These are phyloP conservation scores for Austrolebias charrua DNA, from an alignment of 2,797 vertebrate genomes.

Conservation along the genomic window DNA sequence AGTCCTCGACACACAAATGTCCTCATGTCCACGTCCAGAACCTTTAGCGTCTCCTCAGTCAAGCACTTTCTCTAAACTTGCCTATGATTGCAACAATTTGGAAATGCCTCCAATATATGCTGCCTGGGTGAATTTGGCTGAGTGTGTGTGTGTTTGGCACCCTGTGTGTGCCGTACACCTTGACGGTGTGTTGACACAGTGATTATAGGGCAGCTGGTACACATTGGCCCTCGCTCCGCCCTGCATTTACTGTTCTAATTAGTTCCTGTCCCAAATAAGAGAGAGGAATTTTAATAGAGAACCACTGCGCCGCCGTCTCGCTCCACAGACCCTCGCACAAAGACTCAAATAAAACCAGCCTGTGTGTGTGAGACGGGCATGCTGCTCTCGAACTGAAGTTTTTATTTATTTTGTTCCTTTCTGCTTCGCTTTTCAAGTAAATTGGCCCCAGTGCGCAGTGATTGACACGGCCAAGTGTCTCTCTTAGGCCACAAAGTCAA, in stretches of 20 bases:
- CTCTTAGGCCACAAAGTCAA: slow-evolving; percentile 29
- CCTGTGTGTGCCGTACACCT: slow-evolving; percentile 70
- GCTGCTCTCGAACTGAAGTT: slow-evolving; percentile 5
- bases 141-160: slow-evolving; percentile 61
- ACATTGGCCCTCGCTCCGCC: slow-evolving; percentile 72
- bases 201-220: slow-evolving; percentile 78
- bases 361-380: slow-evolving; percentile 33
- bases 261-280: slow-evolving; percentile 81
- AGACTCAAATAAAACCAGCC: slow-evolving; percentile 35
- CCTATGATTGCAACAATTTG: slow-evolving; percentile 72
- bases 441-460: slow-evolving; percentile 17
- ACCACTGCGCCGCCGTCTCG: slow-evolving; percentile 64
- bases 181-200: slow-evolving; percentile 76
- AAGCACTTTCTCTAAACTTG: slow-evolving; percentile 55
- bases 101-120: slow-evolving; percentile 58
- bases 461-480: slow-evolving; percentile 61
- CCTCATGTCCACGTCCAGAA: slow-evolving; percentile 42
- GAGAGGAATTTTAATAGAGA: slow-evolving; percentile 81
- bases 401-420: slow-evolving; percentile 22
- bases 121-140: slow-evolving; percentile 44
- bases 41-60: slow-evolving; percentile 43
- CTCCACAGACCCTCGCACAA: slow-evolving; percentile 54
- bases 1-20: slow-evolving; percentile 12
- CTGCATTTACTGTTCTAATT: slow-evolving; percentile 82
- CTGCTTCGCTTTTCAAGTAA: slow-evolving; percentile 24